These are phyloP conservation scores for Chromoteleia sp. DNA, from an alignment of 2,888 invertebrate genomes.

Conservation along the genomic window DNA sequence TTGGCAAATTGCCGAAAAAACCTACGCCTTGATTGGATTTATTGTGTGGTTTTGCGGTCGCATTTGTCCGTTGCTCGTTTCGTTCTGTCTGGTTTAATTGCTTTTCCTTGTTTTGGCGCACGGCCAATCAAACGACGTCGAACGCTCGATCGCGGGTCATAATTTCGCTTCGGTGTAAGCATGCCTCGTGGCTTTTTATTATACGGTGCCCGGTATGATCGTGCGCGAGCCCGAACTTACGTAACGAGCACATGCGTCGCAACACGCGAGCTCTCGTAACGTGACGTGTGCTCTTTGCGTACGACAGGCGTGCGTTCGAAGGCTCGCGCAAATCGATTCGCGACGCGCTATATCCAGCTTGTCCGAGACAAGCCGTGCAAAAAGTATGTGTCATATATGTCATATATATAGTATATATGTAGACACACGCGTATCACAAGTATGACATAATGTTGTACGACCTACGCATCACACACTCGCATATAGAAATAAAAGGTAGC, in stretches of 20 bases:
- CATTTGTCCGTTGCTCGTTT: constrained; percentile 44
- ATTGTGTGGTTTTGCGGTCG: no score
- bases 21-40: no score
- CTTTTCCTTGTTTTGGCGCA: background rate
- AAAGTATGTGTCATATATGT: no score
- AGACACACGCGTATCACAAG: no score
- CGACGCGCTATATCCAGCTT: constrained; percentile 43
- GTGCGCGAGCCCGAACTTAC: constrained; percentile 63
- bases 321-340: constrained; percentile 59
- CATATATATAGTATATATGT: no score
- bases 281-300: constrained; percentile 58
- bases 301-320: constrained; percentile 49
- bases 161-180: constrained; percentile 45
- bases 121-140: constrained; percentile 8
- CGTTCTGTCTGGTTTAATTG: constrained; percentile 15
- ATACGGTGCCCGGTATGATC: constrained; percentile 48
- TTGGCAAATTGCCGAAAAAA: no score
- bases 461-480: no score
- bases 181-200: constrained; percentile 60
- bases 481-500: no score
- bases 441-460: no score
- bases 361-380: no score
- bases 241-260: constrained; percentile 61
- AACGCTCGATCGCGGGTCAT: constrained; percentile 31
- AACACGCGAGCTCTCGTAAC: constrained; percentile 58